Evolutionary conservation across 2,888 invertebrate species (phyloP), one percentile per base, ranked within the genome.

Genomic region (Caenorhabditis zanzibari): DNA sequence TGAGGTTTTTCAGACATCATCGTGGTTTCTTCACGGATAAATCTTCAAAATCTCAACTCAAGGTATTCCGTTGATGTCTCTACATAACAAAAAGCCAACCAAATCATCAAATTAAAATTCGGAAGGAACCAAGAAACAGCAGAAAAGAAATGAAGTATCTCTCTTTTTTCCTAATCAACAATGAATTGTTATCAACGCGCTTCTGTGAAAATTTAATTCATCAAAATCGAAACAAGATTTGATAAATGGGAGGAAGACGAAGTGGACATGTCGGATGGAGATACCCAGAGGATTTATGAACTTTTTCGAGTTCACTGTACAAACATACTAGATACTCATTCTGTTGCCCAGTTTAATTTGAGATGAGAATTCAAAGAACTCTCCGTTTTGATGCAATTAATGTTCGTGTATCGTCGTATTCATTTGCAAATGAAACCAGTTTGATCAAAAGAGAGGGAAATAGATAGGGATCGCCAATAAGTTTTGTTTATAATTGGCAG

Each of bases 171-270:
- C 41, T 56, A 19, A 66, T 66, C 64, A 66, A 52, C 66, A 66
- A 66, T 9, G 28, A 52, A 22, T 5, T 41, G 75, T 56, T 56
- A 58, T 75, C 75, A 58, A 64, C 75, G 47, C 75, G 56, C 56
- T 75, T 66, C 66, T 75, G 75, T 58, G 66, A 75, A 66, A 66
- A 58, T 66, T 61, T 26, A 64, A 75, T 75, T 75, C 56, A 75
- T 75, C 66, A 75, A 75, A 64, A 49, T 75, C 24, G 66, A 76
- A 76, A 76, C 76, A 28, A 76, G 76, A 76, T 76, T 75, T 76
- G 76, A 76, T 76, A 32, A 68, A 76, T 76, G 58, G 64, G 35
- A 66, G 66, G 44, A 44, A 12, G 66, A 75, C 14, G 26, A 24
- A 56, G 64, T 44, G 64, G 54, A 56, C 52, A 54, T 14, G n/a